phyloP scores from a whole-genome alignment of 37 sponge, comb jelly and placozoan genomes.

The Eunapius fragilis region DNA sequence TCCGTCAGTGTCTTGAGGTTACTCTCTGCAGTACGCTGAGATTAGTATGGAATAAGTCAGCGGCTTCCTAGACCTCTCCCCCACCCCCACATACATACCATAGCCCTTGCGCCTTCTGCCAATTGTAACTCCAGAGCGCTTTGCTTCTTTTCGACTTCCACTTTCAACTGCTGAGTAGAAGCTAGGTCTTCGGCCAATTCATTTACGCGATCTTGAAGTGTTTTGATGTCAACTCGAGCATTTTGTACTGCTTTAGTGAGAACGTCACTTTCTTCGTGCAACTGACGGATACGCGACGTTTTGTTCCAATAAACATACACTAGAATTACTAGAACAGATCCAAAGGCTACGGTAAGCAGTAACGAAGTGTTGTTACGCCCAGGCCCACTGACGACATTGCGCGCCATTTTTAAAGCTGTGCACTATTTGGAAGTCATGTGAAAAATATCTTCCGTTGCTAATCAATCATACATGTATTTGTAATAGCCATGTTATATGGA shows the following conservation, averaged over 20 bases:
- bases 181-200: neutral
- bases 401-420: neutral
- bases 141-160: neutral
- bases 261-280: neutral
- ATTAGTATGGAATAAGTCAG: too few species aligned
- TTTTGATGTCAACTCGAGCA: neutral
- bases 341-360: neutral
- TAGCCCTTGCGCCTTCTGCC: neutral
- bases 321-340: neutral
- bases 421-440: neutral
- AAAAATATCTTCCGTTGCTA: neutral
- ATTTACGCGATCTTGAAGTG: neutral
- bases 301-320: conserved; percentile 7
- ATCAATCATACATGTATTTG: neutral
- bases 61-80: too few species aligned
- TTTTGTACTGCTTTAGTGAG: neutral
- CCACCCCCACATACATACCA: neutral
- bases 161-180: neutral
- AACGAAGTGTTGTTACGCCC: neutral
- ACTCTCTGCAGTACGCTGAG: neutral
- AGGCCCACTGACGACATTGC: neutral
- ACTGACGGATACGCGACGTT: neutral
- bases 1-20: neutral
- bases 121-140: neutral
- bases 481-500: neutral